Evolutionary conservation across 2,113 vertebrate genomes (phyloP), one percentile per base, ranked within the genome.

Genomic region (Epinephelus lanceolatus): DNA sequence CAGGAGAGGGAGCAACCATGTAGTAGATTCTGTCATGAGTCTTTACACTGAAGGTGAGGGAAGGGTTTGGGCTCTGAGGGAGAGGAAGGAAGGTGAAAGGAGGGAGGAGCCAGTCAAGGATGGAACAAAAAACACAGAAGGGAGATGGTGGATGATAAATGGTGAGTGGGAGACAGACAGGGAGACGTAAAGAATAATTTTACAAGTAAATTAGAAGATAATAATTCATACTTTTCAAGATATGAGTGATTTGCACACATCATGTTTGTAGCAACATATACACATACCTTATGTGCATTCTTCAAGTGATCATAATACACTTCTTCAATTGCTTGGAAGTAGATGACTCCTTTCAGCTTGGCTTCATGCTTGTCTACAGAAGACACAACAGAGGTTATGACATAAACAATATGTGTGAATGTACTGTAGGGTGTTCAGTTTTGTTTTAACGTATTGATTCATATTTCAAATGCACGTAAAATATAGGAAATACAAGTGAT

Each of bases 261-360:
- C 10, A 23, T 25, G 56, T 61, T 18, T 52, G 11, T 19, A 65
- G 49, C 19, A 59, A 25, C 13, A 66, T 17, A 40, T 23, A 17
- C 1, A 53, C 80, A 3, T 61, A 99, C 98, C 97, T 99, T 99
- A 89, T 99, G 97, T 76, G 98, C 98, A 61, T 97, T 99, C 93
- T 99, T 99, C 81, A 99, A 95, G 88, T 99, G 96, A 91, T 99
- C 98, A 17, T 99, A 99, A 92, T 99, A 99, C 1, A 99, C 98
- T 95, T 97, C 98, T 94, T 99, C 98, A 90, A 99, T 99, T 78
- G 98, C 98, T 95, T 99, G 98, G 92, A 99, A 99, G 94, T 99
- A 99, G 95, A 99, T 97, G 81, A 98, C 96, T 80, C 98, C 98
- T 96, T 98, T 99, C 94, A 99, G 95, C 93, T 99, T 99, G 85